phyloP scores from a whole-genome alignment of 2,113 vertebrate species.

The Picathartes gymnocephalus region DNA sequence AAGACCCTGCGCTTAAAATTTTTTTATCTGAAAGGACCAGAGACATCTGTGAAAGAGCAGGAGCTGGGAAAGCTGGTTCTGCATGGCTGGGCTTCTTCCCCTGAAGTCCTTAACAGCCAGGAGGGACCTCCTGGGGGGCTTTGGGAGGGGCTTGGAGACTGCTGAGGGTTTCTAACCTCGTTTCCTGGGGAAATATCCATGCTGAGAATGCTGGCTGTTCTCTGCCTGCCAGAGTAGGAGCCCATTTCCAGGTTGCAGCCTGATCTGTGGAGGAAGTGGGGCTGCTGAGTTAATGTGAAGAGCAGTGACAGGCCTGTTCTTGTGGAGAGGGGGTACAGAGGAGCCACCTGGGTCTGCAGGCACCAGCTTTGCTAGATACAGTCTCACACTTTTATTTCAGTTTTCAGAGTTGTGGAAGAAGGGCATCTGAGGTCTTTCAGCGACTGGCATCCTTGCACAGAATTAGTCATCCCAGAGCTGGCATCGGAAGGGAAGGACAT shows the following conservation, averaged over 20 bases:
- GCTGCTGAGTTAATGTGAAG: neutral
- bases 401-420: neutral
- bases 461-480: neutral
- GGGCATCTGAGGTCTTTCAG: neutral
- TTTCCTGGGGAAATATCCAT: neutral
- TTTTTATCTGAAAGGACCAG: neutral
- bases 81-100: neutral
- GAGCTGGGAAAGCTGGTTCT: neutral
- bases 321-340: neutral
- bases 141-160: neutral
- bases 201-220: neutral
- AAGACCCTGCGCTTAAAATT: neutral
- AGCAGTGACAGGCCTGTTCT: neutral
- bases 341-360: neutral
- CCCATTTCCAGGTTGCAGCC: neutral
- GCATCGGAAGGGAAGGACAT: neutral
- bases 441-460: neutral
- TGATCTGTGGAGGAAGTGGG: neutral
- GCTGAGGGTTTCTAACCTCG: neutral
- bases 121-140: neutral
- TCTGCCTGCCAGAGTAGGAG: accelerated
- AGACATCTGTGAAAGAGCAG: neutral
- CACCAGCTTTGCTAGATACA: neutral
- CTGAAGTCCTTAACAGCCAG: neutral
- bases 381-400: neutral